Evolutionary conservation across 2,888 invertebrate species (phyloP).

Genomic region (Agrotis exclamationis): DNA sequence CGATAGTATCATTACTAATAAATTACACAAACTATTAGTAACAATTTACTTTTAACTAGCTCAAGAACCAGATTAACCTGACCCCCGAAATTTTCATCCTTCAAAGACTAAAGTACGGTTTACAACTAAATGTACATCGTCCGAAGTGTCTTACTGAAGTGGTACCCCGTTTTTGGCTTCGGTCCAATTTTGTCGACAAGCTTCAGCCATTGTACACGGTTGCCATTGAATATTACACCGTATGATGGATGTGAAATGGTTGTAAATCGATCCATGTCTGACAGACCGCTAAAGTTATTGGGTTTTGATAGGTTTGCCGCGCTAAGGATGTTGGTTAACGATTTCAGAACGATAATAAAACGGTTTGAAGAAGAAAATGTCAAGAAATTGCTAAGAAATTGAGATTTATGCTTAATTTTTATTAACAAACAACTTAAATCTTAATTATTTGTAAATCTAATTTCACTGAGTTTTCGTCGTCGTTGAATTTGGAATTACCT

Average conservation of each 20-base stretch:
- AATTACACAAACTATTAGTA: constrained; percentile 66
- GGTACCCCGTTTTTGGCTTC: constrained; percentile 70
- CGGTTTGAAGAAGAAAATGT: constrained; percentile 40
- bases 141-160: constrained; percentile 59
- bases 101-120: constrained; percentile 35
- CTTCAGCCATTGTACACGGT: constrained; percentile 63
- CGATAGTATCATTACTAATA: constrained; percentile 58
- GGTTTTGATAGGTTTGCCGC: constrained; percentile 72
- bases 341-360: constrained; percentile 65
- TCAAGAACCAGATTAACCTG: constrained; percentile 36
- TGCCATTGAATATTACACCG: constrained; percentile 65
- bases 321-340: constrained; percentile 58
- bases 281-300: constrained; percentile 69
- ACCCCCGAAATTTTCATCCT: constrained; percentile 25
- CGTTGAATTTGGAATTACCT: too few relatives aligned
- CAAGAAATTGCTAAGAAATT: constrained; percentile 14
- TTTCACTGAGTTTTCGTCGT: neutral
- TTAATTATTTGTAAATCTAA: neutral
- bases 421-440: too few relatives aligned
- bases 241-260: constrained; percentile 69
- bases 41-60: constrained; percentile 60
- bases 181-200: constrained; percentile 68
- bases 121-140: constrained; percentile 54
- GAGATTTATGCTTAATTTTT: too few relatives aligned
- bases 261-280: constrained; percentile 67